Base-by-base conservation (phyloP, 2,888 invertebrate genomes). In the Pomacea canaliculata region DNA sequence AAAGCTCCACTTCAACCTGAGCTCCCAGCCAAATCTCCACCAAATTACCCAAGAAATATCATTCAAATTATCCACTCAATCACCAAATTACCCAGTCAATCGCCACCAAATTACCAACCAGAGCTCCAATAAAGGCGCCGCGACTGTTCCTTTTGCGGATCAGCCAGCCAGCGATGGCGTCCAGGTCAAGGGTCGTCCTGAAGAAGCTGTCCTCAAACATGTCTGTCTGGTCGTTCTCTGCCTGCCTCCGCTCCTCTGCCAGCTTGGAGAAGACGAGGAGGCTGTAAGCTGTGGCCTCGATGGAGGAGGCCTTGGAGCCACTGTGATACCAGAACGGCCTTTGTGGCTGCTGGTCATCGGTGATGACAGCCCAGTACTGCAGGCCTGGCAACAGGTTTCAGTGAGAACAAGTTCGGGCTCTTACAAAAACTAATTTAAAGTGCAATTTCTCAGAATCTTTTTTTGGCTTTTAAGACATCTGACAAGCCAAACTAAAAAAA, bases 101-200 rank as follows among this genome's bases (percentile, higher is more conserved):
- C n/a, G 46, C 19, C 13, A n/a, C 23, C 37, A 37, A 62, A 16
- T 27, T 27, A 65, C n/a, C n/a, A 7, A 65, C 19, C 65, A 65
- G 19, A 65, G 80, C 76, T 13, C 80, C 79, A 62, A 80, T 70
- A 60, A 80, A 80, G 56, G 76, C 77, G n/a, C 79, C 80, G 23
- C 72, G 69, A 23, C 62, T 73, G 60, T 80, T 79, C 66, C 80
- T 59, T 71, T 80, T 77, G 16, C 70, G 74, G 16, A 80, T 73
- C 62, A 80, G 60, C 80, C 80, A 80, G 62, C 79, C 80, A 19
- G 80, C 80, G 46, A 79, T 73, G n/a, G 79, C 51, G 62, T 80
- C 77, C 27, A 73, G 71, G 63, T 69, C 59, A 23, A 72, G 19
- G 48, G 27, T 23, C 16, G n/a, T 18, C 10, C 10, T 10, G 51